These are phyloP conservation scores for Solen grandis DNA, from an alignment of 1,140 invertebrate genomes.

Conservation along the genomic window DNA sequence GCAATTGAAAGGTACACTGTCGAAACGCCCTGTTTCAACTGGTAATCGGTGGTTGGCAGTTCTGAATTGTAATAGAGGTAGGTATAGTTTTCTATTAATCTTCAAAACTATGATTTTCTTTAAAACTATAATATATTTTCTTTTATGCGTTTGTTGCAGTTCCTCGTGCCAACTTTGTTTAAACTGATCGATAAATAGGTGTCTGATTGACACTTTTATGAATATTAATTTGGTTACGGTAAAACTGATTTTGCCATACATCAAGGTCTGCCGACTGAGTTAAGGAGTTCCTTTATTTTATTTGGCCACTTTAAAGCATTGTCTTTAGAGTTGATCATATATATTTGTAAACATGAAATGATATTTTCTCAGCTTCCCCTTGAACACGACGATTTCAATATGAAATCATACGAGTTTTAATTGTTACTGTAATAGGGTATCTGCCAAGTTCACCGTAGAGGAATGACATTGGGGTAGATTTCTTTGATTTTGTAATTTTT, in stretches of 20 bases:
- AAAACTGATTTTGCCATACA: slow-evolving; percentile 17
- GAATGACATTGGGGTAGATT: slow-evolving; percentile 1
- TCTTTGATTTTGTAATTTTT: slow-evolving; percentile 14
- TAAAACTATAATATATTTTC: slow-evolving; percentile 21
- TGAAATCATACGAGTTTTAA: slow-evolving; percentile 13
- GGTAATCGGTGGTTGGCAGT: slow-evolving; percentile 14
- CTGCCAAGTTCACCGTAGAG: too few relatives aligned
- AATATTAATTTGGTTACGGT: background rate
- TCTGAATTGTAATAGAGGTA: background rate
- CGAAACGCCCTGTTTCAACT: too few relatives aligned
- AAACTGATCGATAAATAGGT: slow-evolving; percentile 33
- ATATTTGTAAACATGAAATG: background rate
- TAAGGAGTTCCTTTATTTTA: slow-evolving; percentile 37
- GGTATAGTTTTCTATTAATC: slow-evolving; percentile 6
- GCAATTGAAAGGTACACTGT: background rate
- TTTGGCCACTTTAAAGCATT: background rate
- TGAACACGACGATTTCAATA: slow-evolving; percentile 1
- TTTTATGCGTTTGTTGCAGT: slow-evolving; percentile 1
- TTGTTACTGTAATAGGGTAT: too few relatives aligned
- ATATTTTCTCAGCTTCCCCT: background rate
- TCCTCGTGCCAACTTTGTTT: slow-evolving; percentile 2
- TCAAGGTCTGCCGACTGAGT: background rate
- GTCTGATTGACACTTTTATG: slow-evolving; percentile 12
- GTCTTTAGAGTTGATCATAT: too few relatives aligned
- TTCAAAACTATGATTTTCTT: too few relatives aligned